phyloP scores from a whole-genome alignment of 1,140 invertebrate species.

The Akabosia matsudoensis region DNA sequence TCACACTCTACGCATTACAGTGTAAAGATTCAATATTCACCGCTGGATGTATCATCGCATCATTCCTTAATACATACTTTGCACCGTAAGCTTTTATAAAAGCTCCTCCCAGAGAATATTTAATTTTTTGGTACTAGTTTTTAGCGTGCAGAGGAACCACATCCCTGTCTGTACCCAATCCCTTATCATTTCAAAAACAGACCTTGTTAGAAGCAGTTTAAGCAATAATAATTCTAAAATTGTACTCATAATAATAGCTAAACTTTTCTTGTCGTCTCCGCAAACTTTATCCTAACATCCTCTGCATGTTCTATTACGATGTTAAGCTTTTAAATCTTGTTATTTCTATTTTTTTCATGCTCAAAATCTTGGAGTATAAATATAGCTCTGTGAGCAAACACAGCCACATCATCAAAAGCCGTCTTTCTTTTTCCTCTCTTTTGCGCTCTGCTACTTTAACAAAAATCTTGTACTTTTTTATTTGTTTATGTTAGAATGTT shows the following conservation, averaged over 20 bases:
- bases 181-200: not conserved
- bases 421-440: not conserved
- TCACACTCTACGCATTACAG: not conserved
- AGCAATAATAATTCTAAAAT: slow-evolving; percentile 23
- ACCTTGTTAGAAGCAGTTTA: slow-evolving; percentile 18
- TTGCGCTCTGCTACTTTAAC: not conserved
- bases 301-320: not conserved
- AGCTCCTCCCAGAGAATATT: not conserved
- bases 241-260: slow-evolving; percentile 23
- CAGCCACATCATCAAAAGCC: no score
- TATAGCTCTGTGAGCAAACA: no score
- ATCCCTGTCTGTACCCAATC: not conserved
- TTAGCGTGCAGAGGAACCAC: not conserved
- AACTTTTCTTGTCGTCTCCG: no score
- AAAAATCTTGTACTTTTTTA: slow-evolving; percentile 4
- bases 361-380: no score
- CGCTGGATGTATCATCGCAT: no score
- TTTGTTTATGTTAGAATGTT: slow-evolving; percentile 25
- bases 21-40: not conserved
- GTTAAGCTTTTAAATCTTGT: slow-evolving; percentile 14
- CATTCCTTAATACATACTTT: no score
- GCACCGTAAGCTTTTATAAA: no score
- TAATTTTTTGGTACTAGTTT: not conserved
- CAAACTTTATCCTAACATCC: no score
- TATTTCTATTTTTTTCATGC: slow-evolving; percentile 2